Evolutionary conservation across 1,140 invertebrate genomes (phyloP).

Genomic region (Zaprionus taronus): DNA sequence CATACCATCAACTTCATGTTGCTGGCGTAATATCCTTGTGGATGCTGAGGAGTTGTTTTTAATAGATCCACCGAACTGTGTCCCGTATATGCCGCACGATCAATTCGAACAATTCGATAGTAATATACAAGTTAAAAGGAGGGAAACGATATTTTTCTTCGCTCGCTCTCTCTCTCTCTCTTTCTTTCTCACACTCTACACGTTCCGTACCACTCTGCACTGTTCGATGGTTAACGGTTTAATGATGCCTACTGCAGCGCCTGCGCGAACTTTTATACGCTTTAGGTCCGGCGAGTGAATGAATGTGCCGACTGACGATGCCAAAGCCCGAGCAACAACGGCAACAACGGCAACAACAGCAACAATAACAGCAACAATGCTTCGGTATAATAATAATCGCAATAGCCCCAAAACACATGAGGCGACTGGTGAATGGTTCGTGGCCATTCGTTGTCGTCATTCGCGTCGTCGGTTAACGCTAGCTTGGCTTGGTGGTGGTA

Average conservation of each 20-base stretch:
- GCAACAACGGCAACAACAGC: constrained; percentile 25
- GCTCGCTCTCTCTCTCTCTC: constrained; percentile 22
- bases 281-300: constrained; percentile 51
- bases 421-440: constrained; percentile 74
- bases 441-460: constrained; percentile 31
- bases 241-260: constrained; percentile 80
- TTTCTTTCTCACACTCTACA: constrained; percentile 39
- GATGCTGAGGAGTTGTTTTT: constrained; percentile 17
- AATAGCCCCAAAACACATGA: constrained; percentile 70
- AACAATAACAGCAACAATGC: constrained; percentile 33
- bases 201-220: constrained; percentile 70
- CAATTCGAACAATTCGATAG: constrained; percentile 29
- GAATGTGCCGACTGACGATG: constrained; percentile 53
- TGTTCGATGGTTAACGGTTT: constrained; percentile 83
- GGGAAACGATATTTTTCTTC: constrained; percentile 10
- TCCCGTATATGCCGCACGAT: constrained; percentile 34
- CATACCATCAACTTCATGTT: constrained; percentile 79
- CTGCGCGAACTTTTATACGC: constrained; percentile 78
- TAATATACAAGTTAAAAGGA: constrained; percentile 16
- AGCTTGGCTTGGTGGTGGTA: constrained; percentile 46
- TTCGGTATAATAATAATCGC: constrained; percentile 74
- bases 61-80: constrained; percentile 25
- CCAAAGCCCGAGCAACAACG: constrained; percentile 45
- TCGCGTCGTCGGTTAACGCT: constrained; percentile 35
- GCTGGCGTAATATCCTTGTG: constrained; percentile 64